Conservation (phyloP, 1,140 invertebrate genomes). For the Habropoda laboriosa region DNA sequence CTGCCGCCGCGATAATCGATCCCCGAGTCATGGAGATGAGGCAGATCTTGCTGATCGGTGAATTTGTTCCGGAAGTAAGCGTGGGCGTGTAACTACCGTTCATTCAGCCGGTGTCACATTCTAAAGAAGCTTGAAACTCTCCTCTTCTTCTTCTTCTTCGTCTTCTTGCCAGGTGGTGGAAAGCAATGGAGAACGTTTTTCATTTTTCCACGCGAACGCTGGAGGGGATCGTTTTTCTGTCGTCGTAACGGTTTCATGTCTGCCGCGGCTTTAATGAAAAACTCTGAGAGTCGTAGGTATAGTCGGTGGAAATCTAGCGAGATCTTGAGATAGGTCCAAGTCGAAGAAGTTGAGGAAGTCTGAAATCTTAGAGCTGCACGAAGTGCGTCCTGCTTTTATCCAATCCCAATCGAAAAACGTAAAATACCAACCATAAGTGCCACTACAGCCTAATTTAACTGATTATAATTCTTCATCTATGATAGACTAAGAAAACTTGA, state of each 20-base stretch:
- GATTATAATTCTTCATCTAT: too few relatives aligned
- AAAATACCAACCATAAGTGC: too few relatives aligned
- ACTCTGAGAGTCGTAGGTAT: not conserved
- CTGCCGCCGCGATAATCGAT: slow-evolving; percentile 37
- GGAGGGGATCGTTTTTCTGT: not conserved
- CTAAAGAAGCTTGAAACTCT: not conserved
- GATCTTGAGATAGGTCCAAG: too few relatives aligned
- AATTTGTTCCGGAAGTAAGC: not conserved
- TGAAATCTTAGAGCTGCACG: too few relatives aligned
- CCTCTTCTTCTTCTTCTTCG: too few relatives aligned
- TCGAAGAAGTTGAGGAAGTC: too few relatives aligned
- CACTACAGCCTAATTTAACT: too few relatives aligned
- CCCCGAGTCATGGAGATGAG: not conserved
- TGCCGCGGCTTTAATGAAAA: slow-evolving; percentile 20
- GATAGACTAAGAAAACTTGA: too few relatives aligned
- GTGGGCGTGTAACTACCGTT: not conserved
- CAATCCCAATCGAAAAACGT: too few relatives aligned
- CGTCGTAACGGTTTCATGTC: not conserved
- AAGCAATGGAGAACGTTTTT: not conserved
- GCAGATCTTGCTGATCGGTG: slow-evolving; percentile 8
- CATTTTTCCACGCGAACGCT: not conserved
- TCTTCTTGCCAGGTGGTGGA: too few relatives aligned
- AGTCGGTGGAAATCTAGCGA: too few relatives aligned
- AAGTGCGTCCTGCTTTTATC: too few relatives aligned
- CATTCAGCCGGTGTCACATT: not conserved